Evolutionary conservation across 2,797 vertebrate species (phyloP).

Genomic region (Thunnus albacares): DNA sequence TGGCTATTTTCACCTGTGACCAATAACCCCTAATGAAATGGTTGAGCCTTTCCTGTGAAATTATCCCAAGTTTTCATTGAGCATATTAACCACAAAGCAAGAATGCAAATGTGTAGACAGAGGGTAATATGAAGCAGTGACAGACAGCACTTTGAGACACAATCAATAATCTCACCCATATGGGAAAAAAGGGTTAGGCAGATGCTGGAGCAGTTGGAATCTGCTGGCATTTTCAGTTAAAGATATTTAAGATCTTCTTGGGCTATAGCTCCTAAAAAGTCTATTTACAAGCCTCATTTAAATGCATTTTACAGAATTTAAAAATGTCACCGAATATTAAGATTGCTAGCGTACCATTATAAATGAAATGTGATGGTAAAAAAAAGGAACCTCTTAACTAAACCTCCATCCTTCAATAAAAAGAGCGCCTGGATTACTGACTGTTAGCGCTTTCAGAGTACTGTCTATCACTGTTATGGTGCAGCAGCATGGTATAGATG

Average conservation of each 20-base stretch:
- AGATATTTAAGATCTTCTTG: background rate
- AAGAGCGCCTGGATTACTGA: background rate
- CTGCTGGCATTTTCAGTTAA: slow-evolving; percentile 41
- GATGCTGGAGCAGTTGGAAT: slow-evolving; percentile 20
- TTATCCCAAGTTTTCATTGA: slow-evolving; percentile 8
- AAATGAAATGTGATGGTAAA: slow-evolving; percentile 13
- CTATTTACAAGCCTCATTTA: slow-evolving; percentile 23
- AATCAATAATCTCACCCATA: slow-evolving; percentile 37
- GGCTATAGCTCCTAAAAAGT: background rate
- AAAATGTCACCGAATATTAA: slow-evolving; percentile 41
- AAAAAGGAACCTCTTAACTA: background rate
- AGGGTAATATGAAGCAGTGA: slow-evolving; percentile 41
- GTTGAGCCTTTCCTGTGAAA: slow-evolving; percentile 17
- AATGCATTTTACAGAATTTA: slow-evolving; percentile 11
- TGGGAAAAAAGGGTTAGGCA: background rate
- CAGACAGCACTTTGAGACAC: slow-evolving; percentile 10
- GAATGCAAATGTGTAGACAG: background rate
- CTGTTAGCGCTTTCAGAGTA: background rate
- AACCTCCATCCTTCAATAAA: background rate
- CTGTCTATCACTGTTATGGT: slow-evolving; percentile 6
- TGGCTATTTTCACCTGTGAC: background rate
- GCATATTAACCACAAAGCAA: slow-evolving; percentile 14
- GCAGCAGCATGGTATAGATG: background rate
- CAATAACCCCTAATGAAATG: slow-evolving; percentile 21
- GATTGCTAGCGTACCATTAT: slow-evolving; percentile 1